phyloP scores from a whole-genome alignment of 2,888 invertebrate genomes.

The Empis stercorea region DNA sequence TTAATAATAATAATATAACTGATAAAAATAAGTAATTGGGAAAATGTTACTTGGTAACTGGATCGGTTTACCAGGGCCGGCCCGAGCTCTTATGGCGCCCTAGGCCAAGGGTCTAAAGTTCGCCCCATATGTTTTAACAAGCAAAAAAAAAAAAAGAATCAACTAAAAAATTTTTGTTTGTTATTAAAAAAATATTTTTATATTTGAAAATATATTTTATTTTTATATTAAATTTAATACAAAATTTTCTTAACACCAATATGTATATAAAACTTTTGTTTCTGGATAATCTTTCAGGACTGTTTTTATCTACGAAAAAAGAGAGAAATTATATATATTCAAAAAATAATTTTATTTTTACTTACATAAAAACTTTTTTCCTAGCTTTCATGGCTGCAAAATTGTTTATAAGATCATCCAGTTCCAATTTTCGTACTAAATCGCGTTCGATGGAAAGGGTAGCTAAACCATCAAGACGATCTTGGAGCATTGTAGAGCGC shows the following conservation, averaged over 20 bases:
- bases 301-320: background rate
- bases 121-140: background rate
- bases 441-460: conserved; percentile 2
- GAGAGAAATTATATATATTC: conserved; percentile 1
- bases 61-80: too few relatives aligned
- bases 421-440: conserved; percentile 3
- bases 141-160: background rate
- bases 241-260: background rate
- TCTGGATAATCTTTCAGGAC: background rate
- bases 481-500: conserved; percentile 4
- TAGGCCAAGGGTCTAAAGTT: background rate
- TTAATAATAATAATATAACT: too few relatives aligned
- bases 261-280: background rate
- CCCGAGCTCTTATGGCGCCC: background rate
- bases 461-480: conserved; percentile 4
- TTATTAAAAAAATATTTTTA: background rate
- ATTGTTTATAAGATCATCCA: conserved; percentile 3
- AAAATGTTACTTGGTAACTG: too few relatives aligned
- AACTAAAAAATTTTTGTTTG: background rate
- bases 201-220: background rate
- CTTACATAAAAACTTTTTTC: conserved; percentile 1
- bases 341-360: background rate
- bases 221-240: background rate
- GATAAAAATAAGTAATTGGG: too few relatives aligned
- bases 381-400: conserved; percentile 4